Percentiles rank a stretch among this genome's conserved stretches.
phyloP scores from a whole-genome alignment of 30 jellyfish, hydroid and myxozoan species.

The Rhopilema esculentum region DNA sequence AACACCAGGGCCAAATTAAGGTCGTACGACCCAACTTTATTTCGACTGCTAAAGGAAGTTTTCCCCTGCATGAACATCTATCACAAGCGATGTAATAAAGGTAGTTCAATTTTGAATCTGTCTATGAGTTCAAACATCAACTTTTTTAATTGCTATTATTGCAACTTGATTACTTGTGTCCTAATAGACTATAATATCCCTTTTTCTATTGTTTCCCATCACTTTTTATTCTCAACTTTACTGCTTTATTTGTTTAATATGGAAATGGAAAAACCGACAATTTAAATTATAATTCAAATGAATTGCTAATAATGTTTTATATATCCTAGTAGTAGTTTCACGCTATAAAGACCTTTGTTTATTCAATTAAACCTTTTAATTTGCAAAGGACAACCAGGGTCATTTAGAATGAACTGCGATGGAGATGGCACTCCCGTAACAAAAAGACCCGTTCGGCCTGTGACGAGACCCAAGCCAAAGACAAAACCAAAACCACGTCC shows the following conservation, averaged over 20 bases:
- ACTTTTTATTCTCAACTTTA: too few relatives aligned
- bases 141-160: background rate
- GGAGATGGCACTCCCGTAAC: slow-evolving; percentile 49
- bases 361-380: too few relatives aligned
- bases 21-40: slow-evolving; percentile 68
- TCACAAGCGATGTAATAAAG: slow-evolving; percentile 75
- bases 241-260: too few relatives aligned
- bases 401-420: slow-evolving; percentile 78
- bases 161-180: too few relatives aligned
- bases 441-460: slow-evolving; percentile 6
- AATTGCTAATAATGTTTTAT: too few relatives aligned
- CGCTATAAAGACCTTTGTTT: too few relatives aligned
- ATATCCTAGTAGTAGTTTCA: too few relatives aligned
- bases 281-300: too few relatives aligned
- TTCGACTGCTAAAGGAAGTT: slow-evolving; percentile 62
- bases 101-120: background rate
- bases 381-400: slow-evolving; percentile 2
- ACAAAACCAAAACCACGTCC: slow-evolving; percentile 28
- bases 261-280: too few relatives aligned
- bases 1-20: slow-evolving; percentile 74
- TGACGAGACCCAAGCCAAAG: slow-evolving; percentile 52
- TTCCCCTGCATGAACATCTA: slow-evolving; percentile 76
- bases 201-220: too few relatives aligned
- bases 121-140: background rate
- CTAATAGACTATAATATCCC: too few relatives aligned